Evolutionary conservation across 1,140 invertebrate species (phyloP), one percentile per base, ranked within the genome.

Genomic region (Hylaeus anthracinus): DNA sequence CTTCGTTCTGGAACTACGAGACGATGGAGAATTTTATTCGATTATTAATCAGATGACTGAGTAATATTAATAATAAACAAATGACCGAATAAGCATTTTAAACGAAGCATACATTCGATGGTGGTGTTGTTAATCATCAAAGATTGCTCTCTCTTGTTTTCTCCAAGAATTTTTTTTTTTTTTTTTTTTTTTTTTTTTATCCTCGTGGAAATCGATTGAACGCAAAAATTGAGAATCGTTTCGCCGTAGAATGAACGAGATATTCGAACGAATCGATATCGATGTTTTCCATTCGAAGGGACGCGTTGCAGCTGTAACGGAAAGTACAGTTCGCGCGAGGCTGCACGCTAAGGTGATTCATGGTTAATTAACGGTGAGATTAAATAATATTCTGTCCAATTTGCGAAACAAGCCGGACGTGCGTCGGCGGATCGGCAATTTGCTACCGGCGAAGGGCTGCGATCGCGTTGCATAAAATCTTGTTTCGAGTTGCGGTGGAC

Each of bases 361-460:
- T 64, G 14, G 5, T 26, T 64, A 79, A 72, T 79, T 72, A 72
- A 56, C 51, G 41, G 41, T 72, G 51, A 45, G 61, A 60, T 55
- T 73, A 73, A 79, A 66, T 64, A 73, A 73, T 56, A 41, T 71
- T 48, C 41, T 26, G 71, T 4, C 51, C 70, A 79, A 79, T 79
- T 72, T 65, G 45, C 6, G 61, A 58, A 66, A 65, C 60, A 43
- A 78, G 67, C 48, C 61, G 61, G 43, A 79, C 51, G 45, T 56
- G 58, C 58, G 26, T 73, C 15, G 61, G 43, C 37, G 6, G 61
- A 15, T 56, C 45, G 14, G 12, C n/a, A 56, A 73, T 72, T 56
- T 45, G 37, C 15, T 48, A 48, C 2, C 9, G 61, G 39, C 43
- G 26, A 39, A 79, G 51, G 61, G 53, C 12, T 60, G 10, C 15